These are phyloP conservation scores for Rutpela maculata DNA, from an alignment of 2,888 invertebrate genomes.

Conservation along the genomic window DNA sequence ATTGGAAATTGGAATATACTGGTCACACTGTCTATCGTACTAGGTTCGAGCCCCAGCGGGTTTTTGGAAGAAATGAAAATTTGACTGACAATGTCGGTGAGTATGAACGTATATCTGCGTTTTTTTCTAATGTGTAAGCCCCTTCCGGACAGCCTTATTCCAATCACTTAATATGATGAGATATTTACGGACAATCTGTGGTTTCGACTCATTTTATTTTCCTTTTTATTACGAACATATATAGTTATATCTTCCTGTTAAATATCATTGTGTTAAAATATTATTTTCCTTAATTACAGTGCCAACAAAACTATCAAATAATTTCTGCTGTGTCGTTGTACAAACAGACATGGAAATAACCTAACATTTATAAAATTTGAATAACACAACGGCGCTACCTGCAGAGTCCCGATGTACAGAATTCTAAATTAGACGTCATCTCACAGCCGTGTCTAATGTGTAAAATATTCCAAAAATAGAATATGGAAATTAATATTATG, in stretches of 20 bases:
- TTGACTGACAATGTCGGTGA: too few relatives aligned
- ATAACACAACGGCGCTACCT: conserved; percentile 14
- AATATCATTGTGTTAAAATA: background rate
- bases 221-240: too few relatives aligned
- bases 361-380: conserved; percentile 19
- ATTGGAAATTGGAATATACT: too few relatives aligned
- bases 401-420: conserved; percentile 14
- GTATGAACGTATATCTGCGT: too few relatives aligned
- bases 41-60: too few relatives aligned
- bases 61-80: too few relatives aligned
- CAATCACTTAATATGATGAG: too few relatives aligned
- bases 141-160: too few relatives aligned
- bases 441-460: conserved; percentile 14
- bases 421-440: conserved; percentile 23
- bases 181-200: too few relatives aligned
- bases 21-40: too few relatives aligned
- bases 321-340: background rate
- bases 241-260: background rate
- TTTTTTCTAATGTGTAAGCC: too few relatives aligned
- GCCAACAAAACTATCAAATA: background rate
- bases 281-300: background rate
- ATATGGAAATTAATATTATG: conserved; percentile 24
- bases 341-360: conserved; percentile 14
- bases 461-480: conserved; percentile 32
- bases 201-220: too few relatives aligned